Base-by-base conservation (phyloP, 2,113 vertebrate genomes). In the Pygoscelis adeliae region DNA sequence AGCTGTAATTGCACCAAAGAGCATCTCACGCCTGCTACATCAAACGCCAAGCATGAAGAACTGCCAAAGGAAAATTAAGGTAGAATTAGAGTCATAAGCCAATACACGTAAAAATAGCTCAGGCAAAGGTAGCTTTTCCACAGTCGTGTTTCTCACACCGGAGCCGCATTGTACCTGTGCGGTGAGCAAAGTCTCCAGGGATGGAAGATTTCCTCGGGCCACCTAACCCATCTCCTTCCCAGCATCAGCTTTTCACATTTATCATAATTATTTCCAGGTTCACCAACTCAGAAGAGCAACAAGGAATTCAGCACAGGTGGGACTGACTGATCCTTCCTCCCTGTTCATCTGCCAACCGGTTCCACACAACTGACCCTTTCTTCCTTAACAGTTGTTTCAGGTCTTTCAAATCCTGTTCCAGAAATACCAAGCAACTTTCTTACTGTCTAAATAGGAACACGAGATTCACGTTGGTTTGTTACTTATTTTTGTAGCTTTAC, bases 1-100 rank as follows among this genome's bases (percentile, higher is more conserved):
- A 72, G 96, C 89, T 93, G 47, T 63, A 87, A 95, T 63, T 91
- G 92, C 96, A 88, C 91, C 92, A 76, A 85, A 88, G 91, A 91
- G 92, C 95, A 90, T 65, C 93, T 94, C 95, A 52, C 3, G 27
- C 89, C 62, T 36, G 52, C 90, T 76, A 42, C 87, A 84, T 67
- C 91, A 40, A 92, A 92, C 17, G 1, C 67, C 6, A 3, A 29
- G 87, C 83, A 4, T 4, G 27, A 69, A 30, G 70, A 76, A 61
- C 5, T 62, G 91, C 96, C 90, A 53, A 46, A 72, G 62, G 66
- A 85, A 93, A 90, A 95, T 38, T 15, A 61, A 90, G 84, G 84
- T 7, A 36, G 87, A 87, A 90, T 85, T 29, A n/a, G 52, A 87
- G 58, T 2, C 10, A 0, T 23, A 61, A 96, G 25, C 49, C 27